Conservation (phyloP, 2,797 vertebrate genomes). For the Fundulus diaphanus region DNA sequence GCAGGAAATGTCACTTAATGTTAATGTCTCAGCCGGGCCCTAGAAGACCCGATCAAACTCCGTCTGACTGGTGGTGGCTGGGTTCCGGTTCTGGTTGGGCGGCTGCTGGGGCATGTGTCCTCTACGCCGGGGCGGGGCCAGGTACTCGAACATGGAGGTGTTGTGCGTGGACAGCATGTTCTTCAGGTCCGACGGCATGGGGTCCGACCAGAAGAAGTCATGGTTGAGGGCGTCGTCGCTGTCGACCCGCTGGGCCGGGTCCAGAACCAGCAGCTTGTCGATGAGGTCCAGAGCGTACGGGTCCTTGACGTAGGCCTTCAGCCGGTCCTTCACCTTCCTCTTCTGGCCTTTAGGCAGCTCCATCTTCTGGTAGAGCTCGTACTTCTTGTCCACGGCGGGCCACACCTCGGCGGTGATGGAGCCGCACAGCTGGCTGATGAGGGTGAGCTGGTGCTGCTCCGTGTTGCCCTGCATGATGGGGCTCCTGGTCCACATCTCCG, state of each 20-base stretch:
- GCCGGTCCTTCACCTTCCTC: conserved; percentile 95
- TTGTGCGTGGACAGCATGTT: conserved; percentile 99
- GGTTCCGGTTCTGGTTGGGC: conserved; percentile 94
- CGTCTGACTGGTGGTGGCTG: conserved; percentile 92
- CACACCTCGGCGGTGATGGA: conserved; percentile 97
- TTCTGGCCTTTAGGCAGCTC: conserved; percentile 97
- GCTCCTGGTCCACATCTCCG: conserved; percentile 99
- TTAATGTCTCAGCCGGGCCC: not conserved
- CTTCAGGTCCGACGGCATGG: conserved; percentile 98
- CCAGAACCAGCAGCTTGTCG: conserved; percentile 93
- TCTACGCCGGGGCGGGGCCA: conserved; percentile 91
- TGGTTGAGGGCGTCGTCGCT: conserved; percentile 97
- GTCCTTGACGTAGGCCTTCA: conserved; percentile 97
- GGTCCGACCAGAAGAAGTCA: conserved; percentile 99
- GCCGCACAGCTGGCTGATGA: conserved; percentile 98
- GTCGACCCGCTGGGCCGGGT: conserved; percentile 91
- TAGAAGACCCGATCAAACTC: conserved; percentile 95
- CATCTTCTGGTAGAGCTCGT: conserved; percentile 96
- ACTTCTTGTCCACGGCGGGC: conserved; percentile 94
- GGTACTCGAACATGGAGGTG: conserved; percentile 98
- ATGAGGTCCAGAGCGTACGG: conserved; percentile 94
- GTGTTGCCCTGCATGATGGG: conserved; percentile 99
- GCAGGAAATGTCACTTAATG: not conserved
- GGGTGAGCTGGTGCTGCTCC: conserved; percentile 96
- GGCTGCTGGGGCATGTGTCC: conserved; percentile 96